phyloP scores from a whole-genome alignment of 2,113 vertebrate species.

The Sigmodon hispidus region DNA sequence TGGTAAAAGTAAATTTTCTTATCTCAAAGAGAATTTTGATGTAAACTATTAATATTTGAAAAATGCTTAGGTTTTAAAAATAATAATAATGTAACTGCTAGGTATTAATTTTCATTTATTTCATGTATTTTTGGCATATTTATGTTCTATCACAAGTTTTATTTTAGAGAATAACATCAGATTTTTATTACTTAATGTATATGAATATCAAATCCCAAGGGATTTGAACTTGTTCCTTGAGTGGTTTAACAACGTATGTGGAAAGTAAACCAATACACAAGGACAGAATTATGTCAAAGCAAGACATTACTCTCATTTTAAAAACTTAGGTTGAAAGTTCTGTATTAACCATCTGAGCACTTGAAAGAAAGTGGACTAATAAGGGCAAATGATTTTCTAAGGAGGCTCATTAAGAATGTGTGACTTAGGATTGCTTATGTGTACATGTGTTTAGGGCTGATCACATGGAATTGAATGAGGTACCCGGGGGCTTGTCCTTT shows the following conservation, averaged over 20 bases:
- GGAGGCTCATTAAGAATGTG: background rate
- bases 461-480: background rate
- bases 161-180: background rate
- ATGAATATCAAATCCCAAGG: background rate
- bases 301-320: background rate
- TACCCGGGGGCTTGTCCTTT: background rate
- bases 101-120: background rate
- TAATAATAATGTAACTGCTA: background rate
- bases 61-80: background rate
- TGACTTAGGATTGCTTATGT: background rate
- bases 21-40: background rate
- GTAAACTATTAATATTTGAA: background rate
- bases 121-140: background rate
- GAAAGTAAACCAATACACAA: background rate
- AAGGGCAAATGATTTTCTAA: background rate
- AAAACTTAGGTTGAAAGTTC: background rate
- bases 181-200: background rate
- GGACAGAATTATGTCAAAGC: background rate
- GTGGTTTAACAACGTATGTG: constrained; percentile 10
- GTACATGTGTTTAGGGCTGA: background rate
- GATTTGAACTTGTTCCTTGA: background rate
- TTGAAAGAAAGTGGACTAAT: background rate
- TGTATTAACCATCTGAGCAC: background rate
- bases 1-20: background rate
- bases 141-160: background rate